Conservation (phyloP, 2,113 vertebrate species). For the Catharus fuscescens region DNA sequence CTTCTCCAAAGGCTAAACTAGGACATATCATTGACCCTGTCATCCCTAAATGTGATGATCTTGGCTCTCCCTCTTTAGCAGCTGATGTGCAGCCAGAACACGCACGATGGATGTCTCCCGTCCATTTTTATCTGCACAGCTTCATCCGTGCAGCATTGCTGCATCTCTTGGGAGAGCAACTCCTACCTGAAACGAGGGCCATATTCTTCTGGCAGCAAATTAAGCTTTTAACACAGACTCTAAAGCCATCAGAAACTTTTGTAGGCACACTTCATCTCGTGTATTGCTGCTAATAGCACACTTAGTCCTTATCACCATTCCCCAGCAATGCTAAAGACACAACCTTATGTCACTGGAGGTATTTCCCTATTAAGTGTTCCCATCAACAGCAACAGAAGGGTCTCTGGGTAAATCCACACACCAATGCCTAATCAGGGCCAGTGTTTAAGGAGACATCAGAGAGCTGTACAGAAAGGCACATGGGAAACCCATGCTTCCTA, state of each 20-base stretch:
- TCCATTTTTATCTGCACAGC: not conserved
- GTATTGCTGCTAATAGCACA: not conserved
- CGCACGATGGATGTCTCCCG: not conserved
- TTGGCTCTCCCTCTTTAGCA: not conserved
- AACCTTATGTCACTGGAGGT: not conserved
- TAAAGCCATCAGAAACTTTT: not conserved
- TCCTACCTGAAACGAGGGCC: not conserved
- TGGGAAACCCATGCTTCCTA: not conserved
- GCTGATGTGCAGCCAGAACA: not conserved
- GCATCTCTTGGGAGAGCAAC: rapidly evolving
- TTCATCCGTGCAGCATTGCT: not conserved
- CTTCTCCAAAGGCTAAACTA: not conserved
- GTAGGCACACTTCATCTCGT: not conserved
- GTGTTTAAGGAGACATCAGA: not conserved
- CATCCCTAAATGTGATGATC: not conserved
- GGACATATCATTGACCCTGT: not conserved
- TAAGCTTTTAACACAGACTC: not conserved
- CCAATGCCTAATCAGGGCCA: not conserved
- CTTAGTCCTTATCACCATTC: not conserved
- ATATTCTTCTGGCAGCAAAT: not conserved
- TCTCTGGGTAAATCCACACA: not conserved
- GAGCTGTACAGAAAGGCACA: not conserved
- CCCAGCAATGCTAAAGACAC: not conserved
- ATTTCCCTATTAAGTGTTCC: not conserved
- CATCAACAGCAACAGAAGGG: not conserved